A percentile compares a stretch with the other conserved stretches of the same genome.
phyloP scores from a whole-genome alignment of 2,888 invertebrate genomes.

The Andrena hattorfiana region DNA sequence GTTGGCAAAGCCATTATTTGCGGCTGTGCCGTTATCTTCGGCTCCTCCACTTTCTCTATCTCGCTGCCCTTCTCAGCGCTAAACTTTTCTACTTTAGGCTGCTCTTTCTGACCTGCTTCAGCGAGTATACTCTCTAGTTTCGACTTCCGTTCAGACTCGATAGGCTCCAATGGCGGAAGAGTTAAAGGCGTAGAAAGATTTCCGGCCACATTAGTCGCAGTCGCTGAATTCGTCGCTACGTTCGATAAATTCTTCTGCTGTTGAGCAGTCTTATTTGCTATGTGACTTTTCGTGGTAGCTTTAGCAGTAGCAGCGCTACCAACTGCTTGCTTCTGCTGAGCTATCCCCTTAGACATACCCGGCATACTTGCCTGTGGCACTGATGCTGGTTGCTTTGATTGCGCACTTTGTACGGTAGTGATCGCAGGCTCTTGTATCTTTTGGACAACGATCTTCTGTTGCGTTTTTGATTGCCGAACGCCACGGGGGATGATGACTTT shows the following conservation, averaged over 20 bases:
- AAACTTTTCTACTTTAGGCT: slow-evolving; percentile 46
- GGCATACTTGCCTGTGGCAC: slow-evolving; percentile 27
- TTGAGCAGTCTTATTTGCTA: slow-evolving; percentile 40
- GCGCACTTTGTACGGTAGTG: slow-evolving; percentile 58
- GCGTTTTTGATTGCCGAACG: slow-evolving; percentile 71
- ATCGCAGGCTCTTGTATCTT: slow-evolving; percentile 64
- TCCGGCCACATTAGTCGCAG: slow-evolving; percentile 33
- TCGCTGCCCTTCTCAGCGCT: slow-evolving; percentile 51
- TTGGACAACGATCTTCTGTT: slow-evolving; percentile 75
- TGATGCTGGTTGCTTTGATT: slow-evolving; percentile 53
- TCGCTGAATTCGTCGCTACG: slow-evolving; percentile 62
- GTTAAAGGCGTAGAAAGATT: slow-evolving; percentile 60
- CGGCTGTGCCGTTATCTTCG: slow-evolving; percentile 85
- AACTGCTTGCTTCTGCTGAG: slow-evolving; percentile 58
- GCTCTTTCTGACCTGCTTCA: slow-evolving; percentile 66
- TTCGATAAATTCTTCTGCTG: slow-evolving; percentile 73
- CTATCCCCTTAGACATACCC: slow-evolving; percentile 40
- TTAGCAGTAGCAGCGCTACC: slow-evolving; percentile 40
- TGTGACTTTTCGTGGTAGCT: slow-evolving; percentile 48
- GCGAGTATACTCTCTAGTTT: slow-evolving; percentile 59
- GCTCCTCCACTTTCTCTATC: slow-evolving; percentile 76
- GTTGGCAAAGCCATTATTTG: slow-evolving; percentile 91
- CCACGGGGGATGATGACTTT: slow-evolving; percentile 73
- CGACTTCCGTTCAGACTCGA: slow-evolving; percentile 66
- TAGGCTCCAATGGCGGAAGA: slow-evolving; percentile 71